Percentiles rank a stretch among this genome's conserved stretches.
phyloP scores from a whole-genome alignment of 2,113 vertebrate species.

The Zosterops hypoxanthus region DNA sequence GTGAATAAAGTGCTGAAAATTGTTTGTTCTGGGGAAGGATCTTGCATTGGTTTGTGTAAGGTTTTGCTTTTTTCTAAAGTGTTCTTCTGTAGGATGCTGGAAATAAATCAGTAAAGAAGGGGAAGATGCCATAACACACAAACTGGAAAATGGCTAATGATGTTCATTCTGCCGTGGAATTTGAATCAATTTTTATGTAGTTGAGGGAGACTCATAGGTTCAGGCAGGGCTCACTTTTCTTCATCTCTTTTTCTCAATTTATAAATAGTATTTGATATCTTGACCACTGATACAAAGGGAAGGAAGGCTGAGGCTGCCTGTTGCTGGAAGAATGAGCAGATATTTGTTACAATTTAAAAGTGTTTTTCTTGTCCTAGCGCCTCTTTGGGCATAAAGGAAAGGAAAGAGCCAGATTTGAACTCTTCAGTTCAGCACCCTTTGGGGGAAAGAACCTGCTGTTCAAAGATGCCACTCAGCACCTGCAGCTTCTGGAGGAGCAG shows the following conservation, averaged over 20 bases:
- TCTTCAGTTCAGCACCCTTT: conserved; percentile 81
- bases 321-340: not conserved
- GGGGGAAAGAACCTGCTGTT: conserved; percentile 85
- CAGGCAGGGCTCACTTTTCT: not conserved
- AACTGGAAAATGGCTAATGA: not conserved
- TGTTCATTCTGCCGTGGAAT: not conserved
- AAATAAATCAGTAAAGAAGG: not conserved
- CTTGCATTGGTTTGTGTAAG: not conserved
- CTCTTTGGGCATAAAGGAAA: conserved; percentile 82
- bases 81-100: not conserved
- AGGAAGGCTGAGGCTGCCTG: not conserved
- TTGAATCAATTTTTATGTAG: not conserved
- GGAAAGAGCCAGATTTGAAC: conserved; percentile 78
- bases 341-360: not conserved
- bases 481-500: conserved; percentile 76
- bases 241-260: not conserved
- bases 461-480: conserved; percentile 78
- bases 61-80: not conserved
- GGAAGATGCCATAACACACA: not conserved
- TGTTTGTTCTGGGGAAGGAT: not conserved
- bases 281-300: not conserved
- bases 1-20: not conserved
- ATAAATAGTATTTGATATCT: not conserved
- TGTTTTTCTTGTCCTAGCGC: conserved; percentile 64
- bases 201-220: not conserved